Conservation (phyloP, 1,140 invertebrate genomes). For the Drosophila lacteicornis region DNA sequence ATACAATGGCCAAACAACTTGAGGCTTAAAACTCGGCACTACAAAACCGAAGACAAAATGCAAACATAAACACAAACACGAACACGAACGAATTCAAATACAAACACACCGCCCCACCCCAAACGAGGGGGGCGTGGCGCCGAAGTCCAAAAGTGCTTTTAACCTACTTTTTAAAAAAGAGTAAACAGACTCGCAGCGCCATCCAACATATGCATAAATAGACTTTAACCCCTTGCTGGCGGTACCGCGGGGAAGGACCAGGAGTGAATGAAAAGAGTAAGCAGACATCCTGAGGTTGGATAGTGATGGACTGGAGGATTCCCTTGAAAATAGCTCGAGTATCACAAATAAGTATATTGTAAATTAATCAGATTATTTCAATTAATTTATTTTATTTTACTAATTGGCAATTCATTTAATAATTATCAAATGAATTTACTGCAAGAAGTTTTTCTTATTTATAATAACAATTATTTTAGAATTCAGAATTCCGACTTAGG, state of each 20-base stretch:
- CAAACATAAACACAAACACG: constrained; percentile 60
- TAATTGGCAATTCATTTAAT: no score
- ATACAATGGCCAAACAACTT: constrained; percentile 74
- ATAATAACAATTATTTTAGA: no score
- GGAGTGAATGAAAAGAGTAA: constrained; percentile 28
- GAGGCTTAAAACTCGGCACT: constrained; percentile 71
- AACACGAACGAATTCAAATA: constrained; percentile 19
- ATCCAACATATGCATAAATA: constrained; percentile 58
- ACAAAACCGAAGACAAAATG: constrained; percentile 74
- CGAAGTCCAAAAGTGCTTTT: constrained; percentile 76
- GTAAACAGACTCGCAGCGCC: constrained; percentile 37
- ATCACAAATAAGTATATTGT: no score
- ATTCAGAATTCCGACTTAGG: no score
- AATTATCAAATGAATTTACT: no score
- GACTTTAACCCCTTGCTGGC: constrained; percentile 47
- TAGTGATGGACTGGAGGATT: background rate
- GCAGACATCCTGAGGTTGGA: background rate
- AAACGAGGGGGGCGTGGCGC: constrained; percentile 41
- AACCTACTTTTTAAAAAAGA: constrained; percentile 69
- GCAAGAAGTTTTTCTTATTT: no score
- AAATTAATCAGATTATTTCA: background rate
- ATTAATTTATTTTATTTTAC: background rate
- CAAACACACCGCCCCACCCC: constrained; percentile 19
- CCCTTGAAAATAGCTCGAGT: background rate
- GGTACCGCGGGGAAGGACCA: background rate